Percentiles rank a stretch among this genome's conserved stretches.
Evolutionary conservation across 2,888 invertebrate genomes (phyloP).

Genomic region (Nomada goodeniana): DNA sequence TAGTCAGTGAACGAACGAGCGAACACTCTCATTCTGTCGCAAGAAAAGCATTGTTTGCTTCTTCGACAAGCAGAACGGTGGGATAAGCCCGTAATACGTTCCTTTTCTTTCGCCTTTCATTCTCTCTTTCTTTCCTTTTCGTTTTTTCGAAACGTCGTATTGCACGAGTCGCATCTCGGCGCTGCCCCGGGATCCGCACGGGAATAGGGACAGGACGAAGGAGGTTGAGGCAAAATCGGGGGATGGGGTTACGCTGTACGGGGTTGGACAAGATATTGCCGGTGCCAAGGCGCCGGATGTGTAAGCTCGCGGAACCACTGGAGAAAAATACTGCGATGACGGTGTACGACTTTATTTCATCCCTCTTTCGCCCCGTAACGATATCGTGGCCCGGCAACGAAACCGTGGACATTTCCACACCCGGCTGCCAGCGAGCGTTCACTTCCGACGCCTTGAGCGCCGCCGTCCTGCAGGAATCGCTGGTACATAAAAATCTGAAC

Average conservation of each 20-base stretch:
- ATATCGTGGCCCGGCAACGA: slow-evolving; percentile 18
- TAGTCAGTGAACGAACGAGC: slow-evolving; percentile 7
- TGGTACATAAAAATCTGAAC: slow-evolving; percentile 14
- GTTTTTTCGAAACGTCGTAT: slow-evolving; percentile 69
- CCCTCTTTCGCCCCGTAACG: slow-evolving; percentile 42
- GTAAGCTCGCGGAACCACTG: slow-evolving; percentile 60
- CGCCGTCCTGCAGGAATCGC: background rate
- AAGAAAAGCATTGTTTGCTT: slow-evolving; percentile 54
- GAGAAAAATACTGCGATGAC: slow-evolving; percentile 59
- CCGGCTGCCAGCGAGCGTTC: slow-evolving; percentile 27
- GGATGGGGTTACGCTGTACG: background rate
- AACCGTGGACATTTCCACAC: slow-evolving; percentile 54
- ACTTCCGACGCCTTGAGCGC: slow-evolving; percentile 31
- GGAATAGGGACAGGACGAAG: slow-evolving; percentile 28
- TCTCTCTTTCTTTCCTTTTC: too few relatives aligned
- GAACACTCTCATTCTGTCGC: slow-evolving; percentile 35
- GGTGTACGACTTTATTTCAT: slow-evolving; percentile 59
- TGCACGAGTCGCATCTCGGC: slow-evolving; percentile 50
- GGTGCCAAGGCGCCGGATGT: slow-evolving; percentile 63
- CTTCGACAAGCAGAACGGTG: slow-evolving; percentile 48
- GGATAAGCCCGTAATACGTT: slow-evolving; percentile 72
- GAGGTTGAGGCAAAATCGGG: background rate
- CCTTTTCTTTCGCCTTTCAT: too few relatives aligned
- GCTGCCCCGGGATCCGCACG: slow-evolving; percentile 49
- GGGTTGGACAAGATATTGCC: slow-evolving; percentile 57